phyloP scores from a whole-genome alignment of 2,113 vertebrate species.

The Caretta caretta region DNA sequence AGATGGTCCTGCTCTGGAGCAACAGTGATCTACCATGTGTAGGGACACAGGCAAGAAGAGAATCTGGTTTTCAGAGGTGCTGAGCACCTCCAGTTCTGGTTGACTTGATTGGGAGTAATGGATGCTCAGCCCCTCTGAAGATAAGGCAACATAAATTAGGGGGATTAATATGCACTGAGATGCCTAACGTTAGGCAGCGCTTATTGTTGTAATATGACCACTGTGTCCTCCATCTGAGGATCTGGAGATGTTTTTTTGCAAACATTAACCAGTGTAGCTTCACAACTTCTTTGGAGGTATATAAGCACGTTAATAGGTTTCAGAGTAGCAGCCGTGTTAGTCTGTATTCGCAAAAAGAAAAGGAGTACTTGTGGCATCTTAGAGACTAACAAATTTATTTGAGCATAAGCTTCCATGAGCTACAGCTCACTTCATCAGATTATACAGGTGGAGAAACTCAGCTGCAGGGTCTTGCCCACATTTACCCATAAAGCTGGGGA shows the following conservation, averaged over 20 bases:
- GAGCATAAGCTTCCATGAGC: too few species aligned
- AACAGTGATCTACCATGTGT: not conserved
- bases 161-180: not conserved
- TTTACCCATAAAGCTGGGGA: not conserved
- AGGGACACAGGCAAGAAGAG: not conserved
- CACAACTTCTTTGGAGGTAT: fast-evolving
- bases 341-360: too few species aligned
- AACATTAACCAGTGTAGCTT: not conserved
- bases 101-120: not conserved
- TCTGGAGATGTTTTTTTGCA: not conserved
- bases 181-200: not conserved
- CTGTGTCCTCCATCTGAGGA: not conserved
- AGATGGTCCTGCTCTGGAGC: not conserved
- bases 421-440: not conserved
- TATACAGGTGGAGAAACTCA: not conserved
- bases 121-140: not conserved
- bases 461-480: not conserved
- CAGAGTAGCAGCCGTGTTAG: too few species aligned
- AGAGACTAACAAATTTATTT: too few species aligned
- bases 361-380: too few species aligned
- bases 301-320: not conserved
- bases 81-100: not conserved
- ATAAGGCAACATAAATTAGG: not conserved
- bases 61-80: fast-evolving
- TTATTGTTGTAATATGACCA: not conserved